These are phyloP conservation scores for Drosophila suboccidentalis DNA, from an alignment of 2,888 invertebrate genomes.

Conservation along the genomic window DNA sequence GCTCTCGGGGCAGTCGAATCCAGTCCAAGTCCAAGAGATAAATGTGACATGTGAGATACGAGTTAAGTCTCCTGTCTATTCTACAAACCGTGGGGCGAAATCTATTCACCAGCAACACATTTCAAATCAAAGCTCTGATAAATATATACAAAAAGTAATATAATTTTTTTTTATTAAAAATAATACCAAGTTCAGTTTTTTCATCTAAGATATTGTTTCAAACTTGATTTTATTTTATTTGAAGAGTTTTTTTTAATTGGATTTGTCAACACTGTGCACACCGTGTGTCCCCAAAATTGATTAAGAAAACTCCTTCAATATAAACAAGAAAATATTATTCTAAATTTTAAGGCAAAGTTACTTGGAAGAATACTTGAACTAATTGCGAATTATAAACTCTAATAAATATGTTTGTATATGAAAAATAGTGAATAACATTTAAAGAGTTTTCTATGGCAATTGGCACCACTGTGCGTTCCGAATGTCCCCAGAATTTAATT, in stretches of 20 bases:
- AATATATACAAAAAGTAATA: too few species aligned
- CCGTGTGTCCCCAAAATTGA: too few species aligned
- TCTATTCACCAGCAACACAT: not conserved
- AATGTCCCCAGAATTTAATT: slow-evolving; percentile 42
- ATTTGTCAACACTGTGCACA: too few species aligned
- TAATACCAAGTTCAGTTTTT: too few species aligned
- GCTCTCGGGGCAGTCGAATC: slow-evolving; percentile 22
- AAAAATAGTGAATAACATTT: not conserved
- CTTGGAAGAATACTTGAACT: not conserved
- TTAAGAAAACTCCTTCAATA: too few species aligned
- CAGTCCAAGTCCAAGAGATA: slow-evolving; percentile 20
- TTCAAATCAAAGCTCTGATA: too few species aligned
- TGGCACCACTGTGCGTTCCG: slow-evolving; percentile 39
- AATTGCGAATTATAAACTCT: not conserved
- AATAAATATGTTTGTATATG: not conserved
- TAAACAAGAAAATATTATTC: too few species aligned
- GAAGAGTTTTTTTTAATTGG: too few species aligned
- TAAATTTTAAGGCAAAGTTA: too few species aligned
- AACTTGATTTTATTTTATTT: too few species aligned
- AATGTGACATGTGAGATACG: slow-evolving; percentile 35
- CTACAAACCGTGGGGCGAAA: slow-evolving; percentile 14
- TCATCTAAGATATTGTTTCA: too few species aligned
- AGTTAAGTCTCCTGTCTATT: slow-evolving; percentile 5
- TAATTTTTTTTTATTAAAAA: too few species aligned
- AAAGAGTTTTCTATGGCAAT: not conserved